Evolutionary conservation across 2,113 vertebrate species (phyloP), one percentile per base, ranked within the genome.

Genomic region (Speoplatyrhinus poulsoni): DNA sequence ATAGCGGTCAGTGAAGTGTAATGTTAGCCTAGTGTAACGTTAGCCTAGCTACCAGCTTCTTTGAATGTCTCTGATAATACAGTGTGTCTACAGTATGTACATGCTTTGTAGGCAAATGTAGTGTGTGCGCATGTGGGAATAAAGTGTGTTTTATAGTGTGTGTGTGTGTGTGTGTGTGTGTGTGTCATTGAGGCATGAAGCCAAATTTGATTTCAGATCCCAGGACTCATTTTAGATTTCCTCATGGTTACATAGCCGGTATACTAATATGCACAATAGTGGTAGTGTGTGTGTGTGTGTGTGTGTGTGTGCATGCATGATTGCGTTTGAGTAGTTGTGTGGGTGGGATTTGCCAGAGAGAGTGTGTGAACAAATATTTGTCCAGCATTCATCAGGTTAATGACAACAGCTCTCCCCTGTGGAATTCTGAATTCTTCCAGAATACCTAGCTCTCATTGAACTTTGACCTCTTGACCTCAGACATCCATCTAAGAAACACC

Each of bases 151-250:
- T 36, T 11, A 12, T 36, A 36, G 41, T 46, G 26, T 66, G 19
- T 17, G 50, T 15, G 54, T 12, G 47, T 36, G 52, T 7, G 8
- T 47, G 36, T 0, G 16, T 46, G 36, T 26, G 65, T 55, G 53
- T 60, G 12, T 54, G 19, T 56, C 48, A 53, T 19, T 70, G 33
- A 70, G 50, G 63, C 60, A 49, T 57, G 19, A 55, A 61, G 70
- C 50, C 61, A 55, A 62, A 50, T 13, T 50, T 50, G 32, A 64
- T 68, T 19, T 52, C 16, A 2, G 0, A 75, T 53, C 70, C 41
- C 41, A 50, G 46, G 74, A 16, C 13, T 70, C 48, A 56, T 73
- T 74, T 33, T 13, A 70, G 53, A 62, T 78, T 79, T 57, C 48
- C 41, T 3, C 63, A 61, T 62, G 50, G 36, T 65, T 70, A 69